Evolutionary conservation across 2,797 vertebrate genomes (phyloP), one percentile per base, ranked within the genome.

Genomic region (Monodelphis domestica): DNA sequence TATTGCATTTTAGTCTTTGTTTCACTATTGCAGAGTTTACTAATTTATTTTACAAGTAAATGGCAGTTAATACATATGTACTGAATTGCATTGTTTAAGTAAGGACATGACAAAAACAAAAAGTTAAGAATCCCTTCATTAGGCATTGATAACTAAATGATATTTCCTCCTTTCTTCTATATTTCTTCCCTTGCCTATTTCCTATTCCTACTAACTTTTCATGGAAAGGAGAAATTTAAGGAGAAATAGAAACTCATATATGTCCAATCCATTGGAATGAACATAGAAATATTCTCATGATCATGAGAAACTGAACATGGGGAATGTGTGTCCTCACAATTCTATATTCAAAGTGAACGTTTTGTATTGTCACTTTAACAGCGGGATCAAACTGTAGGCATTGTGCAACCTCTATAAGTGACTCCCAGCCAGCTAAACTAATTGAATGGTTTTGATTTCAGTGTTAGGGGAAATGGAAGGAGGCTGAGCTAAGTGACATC

Each of bases 371-470:
- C 53, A 14, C 29, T 38, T 54, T 89, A 93, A 93, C 24, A 91
- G 89, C 91, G 96, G 53, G 89, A 96, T 87, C 1, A 12, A 57
- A 33, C 95, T 92, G 52, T 54, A 90, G 56, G 91, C 95, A 17
- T 30, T 54, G 51, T 84, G 5, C 11, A 55, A 63, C 38, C 90
- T 89, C 54, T 88, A 56, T n/a, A 91, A 94, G 53, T 92, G 51
- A 52, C 24, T 54, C 4, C 95, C 92, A 54, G 7, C 24, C 17
- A 57, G 7, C 28, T 96, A 63, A 1, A 57, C 96, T 94, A 78
- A 89, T 38, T 96, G 88, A n/a, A 10, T 57, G 89, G 9, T n/a
- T 88, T 33, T 28, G 6, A 28, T 63, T 95, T 96, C 95, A 9
- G 51, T 33, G 70, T 55, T 0, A 54, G 45, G 1, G n/a, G 1